phyloP scores from a whole-genome alignment of 1,140 invertebrate genomes.

The Trichoplusia ni region DNA sequence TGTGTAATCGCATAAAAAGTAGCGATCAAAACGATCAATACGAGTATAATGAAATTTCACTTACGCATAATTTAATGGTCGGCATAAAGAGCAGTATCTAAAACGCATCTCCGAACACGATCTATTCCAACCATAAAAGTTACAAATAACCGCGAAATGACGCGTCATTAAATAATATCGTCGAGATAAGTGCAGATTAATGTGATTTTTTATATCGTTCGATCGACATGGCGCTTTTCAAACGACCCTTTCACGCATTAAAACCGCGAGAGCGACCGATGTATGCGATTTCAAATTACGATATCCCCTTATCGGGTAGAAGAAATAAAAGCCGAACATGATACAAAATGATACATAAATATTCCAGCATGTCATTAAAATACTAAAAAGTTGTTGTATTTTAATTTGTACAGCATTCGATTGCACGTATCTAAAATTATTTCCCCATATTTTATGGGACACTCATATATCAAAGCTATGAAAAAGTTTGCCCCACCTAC shows the following conservation, averaged over 20 bases:
- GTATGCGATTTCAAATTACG: constrained; percentile 56
- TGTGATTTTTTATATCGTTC: constrained; percentile 72
- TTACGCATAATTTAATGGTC: constrained; percentile 44
- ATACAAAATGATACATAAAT: no score
- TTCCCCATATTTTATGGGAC: constrained; percentile 45
- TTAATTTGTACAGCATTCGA: no score
- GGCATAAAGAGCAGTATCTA: constrained; percentile 56
- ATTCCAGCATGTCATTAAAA: no score
- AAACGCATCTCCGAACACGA: constrained; percentile 53
- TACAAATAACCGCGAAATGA: constrained; percentile 76
- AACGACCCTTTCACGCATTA: constrained; percentile 67
- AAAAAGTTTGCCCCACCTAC: constrained; percentile 57
- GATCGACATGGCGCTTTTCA: constrained; percentile 57
- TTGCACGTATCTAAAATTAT: constrained; percentile 27
- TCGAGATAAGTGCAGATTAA: constrained; percentile 78
- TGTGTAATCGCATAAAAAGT: constrained; percentile 9
- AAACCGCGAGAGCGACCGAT: constrained; percentile 54
- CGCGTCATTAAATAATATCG: constrained; percentile 77
- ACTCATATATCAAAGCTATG: constrained; percentile 59
- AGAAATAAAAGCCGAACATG: constrained; percentile 9
- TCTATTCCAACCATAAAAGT: constrained; percentile 63
- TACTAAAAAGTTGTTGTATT: no score
- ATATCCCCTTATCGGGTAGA: constrained; percentile 41
- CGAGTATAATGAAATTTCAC: constrained; percentile 37
- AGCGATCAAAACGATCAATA: neutral